phyloP scores from a whole-genome alignment of 2,888 invertebrate genomes.

The Hyles lineata region DNA sequence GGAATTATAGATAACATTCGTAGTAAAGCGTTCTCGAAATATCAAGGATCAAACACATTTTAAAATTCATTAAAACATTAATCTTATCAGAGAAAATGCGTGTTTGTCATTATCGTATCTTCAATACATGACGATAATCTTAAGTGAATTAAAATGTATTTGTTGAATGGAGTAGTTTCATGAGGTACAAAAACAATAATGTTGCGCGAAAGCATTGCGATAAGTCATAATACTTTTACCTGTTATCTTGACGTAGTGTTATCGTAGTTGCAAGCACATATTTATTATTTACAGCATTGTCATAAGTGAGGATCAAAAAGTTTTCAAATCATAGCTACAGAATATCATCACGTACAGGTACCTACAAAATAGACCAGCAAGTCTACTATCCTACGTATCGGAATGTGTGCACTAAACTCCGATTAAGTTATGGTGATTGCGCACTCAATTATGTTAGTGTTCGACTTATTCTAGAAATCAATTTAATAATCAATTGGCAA shows the following conservation, averaged over 20 bases:
- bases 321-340: background rate
- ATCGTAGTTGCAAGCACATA: background rate
- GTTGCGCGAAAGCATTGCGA: background rate
- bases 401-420: background rate
- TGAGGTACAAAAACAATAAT: conserved; percentile 13
- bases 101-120: conserved; percentile 1
- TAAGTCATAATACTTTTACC: conserved; percentile 3
- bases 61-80: background rate
- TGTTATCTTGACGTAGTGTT: conserved; percentile 3
- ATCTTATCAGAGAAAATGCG: background rate
- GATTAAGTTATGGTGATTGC: conserved; percentile 12
- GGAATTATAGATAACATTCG: background rate
- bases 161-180: conserved; percentile 25
- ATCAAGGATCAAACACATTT: background rate
- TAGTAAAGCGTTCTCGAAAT: conserved; percentile 6
- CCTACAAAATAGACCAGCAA: background rate
- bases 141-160: conserved; percentile 37
- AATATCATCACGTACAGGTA: too few relatives aligned
- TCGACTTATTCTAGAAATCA: conserved; percentile 3
- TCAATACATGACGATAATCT: conserved; percentile 21
- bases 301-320: background rate
- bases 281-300: background rate
- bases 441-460: conserved; percentile 7
- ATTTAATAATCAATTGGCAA: background rate
- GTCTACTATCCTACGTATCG: background rate